Evolutionary conservation across 2,797 vertebrate species (phyloP).

Genomic region (Alexandromys oeconomus): DNA sequence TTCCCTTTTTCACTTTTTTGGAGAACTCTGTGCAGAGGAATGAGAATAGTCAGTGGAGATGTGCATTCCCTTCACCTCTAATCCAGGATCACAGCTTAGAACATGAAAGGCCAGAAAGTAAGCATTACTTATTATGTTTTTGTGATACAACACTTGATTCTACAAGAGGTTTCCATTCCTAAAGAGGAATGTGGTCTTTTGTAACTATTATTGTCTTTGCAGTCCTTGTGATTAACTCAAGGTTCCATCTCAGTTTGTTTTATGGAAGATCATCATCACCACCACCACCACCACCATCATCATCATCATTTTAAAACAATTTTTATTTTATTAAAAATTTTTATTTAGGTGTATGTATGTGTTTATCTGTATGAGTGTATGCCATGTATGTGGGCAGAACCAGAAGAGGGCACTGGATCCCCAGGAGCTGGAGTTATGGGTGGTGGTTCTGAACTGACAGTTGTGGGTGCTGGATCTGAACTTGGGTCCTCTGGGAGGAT

Average conservation of each 20-base stretch:
- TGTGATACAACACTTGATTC: neutral
- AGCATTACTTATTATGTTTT: neutral
- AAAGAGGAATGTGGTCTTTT: neutral
- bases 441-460: neutral
- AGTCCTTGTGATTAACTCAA: neutral
- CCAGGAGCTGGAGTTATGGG: neutral
- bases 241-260: neutral
- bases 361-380: neutral
- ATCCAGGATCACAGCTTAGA: neutral
- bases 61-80: neutral
- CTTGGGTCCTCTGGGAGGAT: neutral
- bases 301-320: neutral
- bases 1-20: neutral
- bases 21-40: slow-evolving; percentile 11
- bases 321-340: neutral
- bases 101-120: neutral
- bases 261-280: neutral
- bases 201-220: neutral
- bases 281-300: neutral
- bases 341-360: neutral
- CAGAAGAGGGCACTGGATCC: neutral
- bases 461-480: neutral
- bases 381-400: neutral
- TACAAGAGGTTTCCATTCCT: neutral
- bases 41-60: neutral